Conservation (phyloP, 2,113 vertebrate genomes). For the Camelus dromedarius region DNA sequence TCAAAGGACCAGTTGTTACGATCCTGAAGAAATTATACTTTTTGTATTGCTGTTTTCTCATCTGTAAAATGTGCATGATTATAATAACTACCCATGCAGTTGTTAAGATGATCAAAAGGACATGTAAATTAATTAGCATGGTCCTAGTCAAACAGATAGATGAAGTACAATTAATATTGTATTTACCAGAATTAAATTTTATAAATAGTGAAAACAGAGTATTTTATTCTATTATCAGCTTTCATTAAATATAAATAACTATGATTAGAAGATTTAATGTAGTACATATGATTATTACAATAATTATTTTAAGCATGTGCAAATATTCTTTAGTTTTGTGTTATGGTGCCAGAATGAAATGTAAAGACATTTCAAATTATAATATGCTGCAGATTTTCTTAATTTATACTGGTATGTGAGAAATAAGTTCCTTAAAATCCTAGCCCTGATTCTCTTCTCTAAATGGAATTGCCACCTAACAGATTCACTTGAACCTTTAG, state of each 20-base stretch:
- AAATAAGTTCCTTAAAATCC: background rate
- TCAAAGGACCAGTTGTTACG: background rate
- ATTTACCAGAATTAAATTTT: background rate
- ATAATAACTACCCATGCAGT: background rate
- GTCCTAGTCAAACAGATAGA: background rate
- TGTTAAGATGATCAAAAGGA: background rate
- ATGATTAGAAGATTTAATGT: background rate
- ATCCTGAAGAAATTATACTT: background rate
- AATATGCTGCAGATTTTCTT: background rate
- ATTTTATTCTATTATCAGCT: background rate
- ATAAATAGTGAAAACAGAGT: background rate
- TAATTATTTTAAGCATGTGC: background rate
- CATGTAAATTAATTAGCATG: background rate
- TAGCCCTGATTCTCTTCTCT: background rate
- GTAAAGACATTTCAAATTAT: background rate
- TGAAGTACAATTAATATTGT: slow-evolving; percentile 9
- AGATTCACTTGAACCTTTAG: slow-evolving; percentile 9
- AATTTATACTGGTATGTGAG: background rate
- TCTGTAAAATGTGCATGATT: background rate
- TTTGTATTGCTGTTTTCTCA: background rate
- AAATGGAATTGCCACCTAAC: background rate
- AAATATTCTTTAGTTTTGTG: background rate
- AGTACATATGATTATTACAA: background rate
- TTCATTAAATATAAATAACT: background rate
- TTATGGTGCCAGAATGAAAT: background rate